Conservation (phyloP, 1,140 invertebrate species). For the Lineus longissimus region DNA sequence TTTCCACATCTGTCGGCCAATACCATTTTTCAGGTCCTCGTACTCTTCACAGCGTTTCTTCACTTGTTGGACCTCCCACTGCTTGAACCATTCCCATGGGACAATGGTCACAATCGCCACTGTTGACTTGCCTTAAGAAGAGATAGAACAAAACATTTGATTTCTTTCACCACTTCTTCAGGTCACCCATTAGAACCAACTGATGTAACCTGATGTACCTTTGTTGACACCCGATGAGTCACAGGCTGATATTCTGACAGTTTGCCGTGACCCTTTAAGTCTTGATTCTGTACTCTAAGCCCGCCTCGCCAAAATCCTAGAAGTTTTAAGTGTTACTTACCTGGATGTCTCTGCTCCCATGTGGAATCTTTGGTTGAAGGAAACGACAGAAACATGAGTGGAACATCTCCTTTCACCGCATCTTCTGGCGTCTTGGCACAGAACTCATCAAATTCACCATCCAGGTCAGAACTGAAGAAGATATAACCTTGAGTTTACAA, state of each 20-base stretch:
- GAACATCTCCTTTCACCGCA: conserved; percentile 36
- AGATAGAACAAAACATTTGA: too few species aligned
- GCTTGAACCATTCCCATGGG: conserved; percentile 50
- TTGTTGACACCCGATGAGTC: too few species aligned
- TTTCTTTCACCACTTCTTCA: too few species aligned
- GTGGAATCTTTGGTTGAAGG: conserved; percentile 54
- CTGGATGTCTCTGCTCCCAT: conserved; percentile 46
- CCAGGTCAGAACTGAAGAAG: conserved; percentile 35
- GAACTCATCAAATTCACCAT: conserved; percentile 33
- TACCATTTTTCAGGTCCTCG: conserved; percentile 45
- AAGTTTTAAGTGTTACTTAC: conserved; percentile 25
- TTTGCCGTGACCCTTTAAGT: too few species aligned
- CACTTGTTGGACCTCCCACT: conserved; percentile 48
- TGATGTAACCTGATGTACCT: too few species aligned
- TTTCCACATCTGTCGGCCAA: conserved; percentile 49
- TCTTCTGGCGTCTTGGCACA: conserved; percentile 35
- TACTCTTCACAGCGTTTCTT: conserved; percentile 54
- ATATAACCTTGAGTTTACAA: too few species aligned
- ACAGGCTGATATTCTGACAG: too few species aligned
- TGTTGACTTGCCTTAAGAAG: conserved; percentile 46
- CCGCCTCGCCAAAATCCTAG: too few species aligned
- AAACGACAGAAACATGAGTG: conserved; percentile 53
- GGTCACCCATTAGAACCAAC: too few species aligned
- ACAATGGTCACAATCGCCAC: conserved; percentile 47
- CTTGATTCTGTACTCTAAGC: too few species aligned